Evolutionary conservation across 2,888 invertebrate genomes (phyloP).

Genomic region (Heliconius charithonia): DNA sequence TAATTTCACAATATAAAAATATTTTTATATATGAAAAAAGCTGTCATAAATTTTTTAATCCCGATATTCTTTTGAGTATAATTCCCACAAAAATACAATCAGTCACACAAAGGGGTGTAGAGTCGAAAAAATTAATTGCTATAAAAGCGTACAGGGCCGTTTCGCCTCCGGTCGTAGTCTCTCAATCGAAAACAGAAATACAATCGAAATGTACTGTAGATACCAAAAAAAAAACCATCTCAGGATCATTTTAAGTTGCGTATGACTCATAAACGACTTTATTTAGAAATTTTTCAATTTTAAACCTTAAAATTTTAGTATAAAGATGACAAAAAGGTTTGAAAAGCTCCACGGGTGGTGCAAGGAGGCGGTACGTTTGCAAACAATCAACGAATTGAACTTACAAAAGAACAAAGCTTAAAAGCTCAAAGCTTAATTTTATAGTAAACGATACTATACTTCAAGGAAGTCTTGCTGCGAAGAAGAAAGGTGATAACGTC

Average conservation of each 20-base stretch:
- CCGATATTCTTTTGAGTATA: conserved; percentile 1
- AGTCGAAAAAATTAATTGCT: conserved; percentile 23
- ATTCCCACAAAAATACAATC: conserved; percentile 17
- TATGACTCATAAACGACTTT: conserved; percentile 66
- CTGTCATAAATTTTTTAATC: not conserved
- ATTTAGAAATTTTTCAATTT: conserved; percentile 40
- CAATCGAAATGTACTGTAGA: conserved; percentile 53
- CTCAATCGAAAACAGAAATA: conserved; percentile 52
- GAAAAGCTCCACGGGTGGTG: conserved; percentile 70
- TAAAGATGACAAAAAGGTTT: conserved; percentile 38
- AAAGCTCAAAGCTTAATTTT: conserved; percentile 18
- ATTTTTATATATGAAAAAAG: too few relatives aligned
- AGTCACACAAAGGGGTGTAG: conserved; percentile 23
- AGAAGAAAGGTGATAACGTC: conserved; percentile 65
- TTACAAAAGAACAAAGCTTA: conserved; percentile 57
- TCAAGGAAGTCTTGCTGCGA: conserved; percentile 72
- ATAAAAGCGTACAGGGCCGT: conserved; percentile 37
- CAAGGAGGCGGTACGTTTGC: conserved; percentile 74
- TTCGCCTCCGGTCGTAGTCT: conserved; percentile 61
- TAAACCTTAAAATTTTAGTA: conserved; percentile 44
- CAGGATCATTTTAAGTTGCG: conserved; percentile 64
- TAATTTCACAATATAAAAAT: not conserved
- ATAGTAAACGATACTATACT: conserved; percentile 59
- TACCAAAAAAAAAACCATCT: conserved; percentile 54
- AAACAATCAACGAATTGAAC: conserved; percentile 66